These are phyloP conservation scores for Thaumetopoea pityocampa DNA, from an alignment of 1,140 invertebrate genomes.

Conservation along the genomic window DNA sequence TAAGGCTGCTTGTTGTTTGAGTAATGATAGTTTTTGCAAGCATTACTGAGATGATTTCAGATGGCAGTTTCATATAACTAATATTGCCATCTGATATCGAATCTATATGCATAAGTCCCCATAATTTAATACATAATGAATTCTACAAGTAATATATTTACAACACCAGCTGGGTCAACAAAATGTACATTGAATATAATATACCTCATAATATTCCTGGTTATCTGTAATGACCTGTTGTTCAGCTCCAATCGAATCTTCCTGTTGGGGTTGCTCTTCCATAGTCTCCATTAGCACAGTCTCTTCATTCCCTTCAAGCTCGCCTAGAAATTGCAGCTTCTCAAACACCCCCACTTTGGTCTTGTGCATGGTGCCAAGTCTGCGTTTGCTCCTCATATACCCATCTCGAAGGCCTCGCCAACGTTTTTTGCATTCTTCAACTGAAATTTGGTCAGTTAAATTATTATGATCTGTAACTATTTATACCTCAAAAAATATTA, in stretches of 20 bases:
- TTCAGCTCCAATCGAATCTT: conserved; percentile 28
- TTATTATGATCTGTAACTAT: not conserved
- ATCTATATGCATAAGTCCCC: not conserved
- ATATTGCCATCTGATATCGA: too few species aligned
- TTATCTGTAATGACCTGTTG: conserved; percentile 63
- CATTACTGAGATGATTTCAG: too few species aligned
- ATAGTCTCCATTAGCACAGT: conserved; percentile 19
- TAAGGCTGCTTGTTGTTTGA: too few species aligned
- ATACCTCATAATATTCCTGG: conserved; percentile 66
- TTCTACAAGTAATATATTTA: too few species aligned
- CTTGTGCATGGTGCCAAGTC: conserved; percentile 52
- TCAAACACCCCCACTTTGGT: conserved; percentile 49
- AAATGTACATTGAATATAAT: conserved; percentile 5
- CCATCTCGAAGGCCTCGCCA: conserved; percentile 62
- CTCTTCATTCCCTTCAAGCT: conserved; percentile 23
- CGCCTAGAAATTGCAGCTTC: conserved; percentile 54
- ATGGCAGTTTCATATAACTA: too few species aligned
- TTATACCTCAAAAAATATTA: too few species aligned
- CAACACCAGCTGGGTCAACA: too few species aligned
- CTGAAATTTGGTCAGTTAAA: conserved; percentile 36
- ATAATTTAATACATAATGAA: too few species aligned
- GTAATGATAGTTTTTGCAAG: too few species aligned
- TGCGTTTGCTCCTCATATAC: conserved; percentile 52
- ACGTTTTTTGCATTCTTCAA: conserved; percentile 66
- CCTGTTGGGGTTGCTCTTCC: conserved; percentile 16